These are phyloP conservation scores for Eilema sororculum DNA, from an alignment of 2,888 invertebrate genomes.

Conservation along the genomic window DNA sequence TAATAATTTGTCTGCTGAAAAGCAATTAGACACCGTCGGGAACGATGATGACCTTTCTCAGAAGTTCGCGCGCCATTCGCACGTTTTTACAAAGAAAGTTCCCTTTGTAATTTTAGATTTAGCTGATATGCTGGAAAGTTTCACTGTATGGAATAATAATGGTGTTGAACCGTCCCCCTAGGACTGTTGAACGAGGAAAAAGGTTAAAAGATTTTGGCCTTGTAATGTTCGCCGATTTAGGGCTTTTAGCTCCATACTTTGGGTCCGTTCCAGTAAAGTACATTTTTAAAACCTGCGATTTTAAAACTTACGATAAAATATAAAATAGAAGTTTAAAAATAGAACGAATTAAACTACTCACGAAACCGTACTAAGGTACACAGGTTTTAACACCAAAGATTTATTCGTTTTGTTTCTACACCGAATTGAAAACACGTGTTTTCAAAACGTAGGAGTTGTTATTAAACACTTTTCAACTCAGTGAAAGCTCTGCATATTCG, in stretches of 20 bases:
- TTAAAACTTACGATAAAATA: too few species aligned
- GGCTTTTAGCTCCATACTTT: neutral
- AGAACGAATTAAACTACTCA: too few species aligned
- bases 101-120: conserved; percentile 21
- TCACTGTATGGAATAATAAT: neutral
- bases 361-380: too few species aligned
- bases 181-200: neutral
- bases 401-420: too few species aligned
- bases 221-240: neutral
- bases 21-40: conserved; percentile 18
- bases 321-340: too few species aligned
- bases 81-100: conserved; percentile 22
- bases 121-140: conserved; percentile 16
- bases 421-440: too few species aligned
- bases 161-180: neutral
- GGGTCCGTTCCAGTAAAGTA: too few species aligned
- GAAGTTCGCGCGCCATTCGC: conserved; percentile 17
- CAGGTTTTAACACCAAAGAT: too few species aligned
- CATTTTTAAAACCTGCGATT: too few species aligned
- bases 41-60: conserved; percentile 11
- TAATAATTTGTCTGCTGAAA: conserved; percentile 17
- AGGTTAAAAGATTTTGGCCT: neutral
- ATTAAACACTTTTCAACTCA: too few species aligned
- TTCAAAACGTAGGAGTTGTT: too few species aligned
- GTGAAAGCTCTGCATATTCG: too few species aligned